Conservation (phyloP, 1,140 invertebrate species). For the Maconellicoccus hirsutus region DNA sequence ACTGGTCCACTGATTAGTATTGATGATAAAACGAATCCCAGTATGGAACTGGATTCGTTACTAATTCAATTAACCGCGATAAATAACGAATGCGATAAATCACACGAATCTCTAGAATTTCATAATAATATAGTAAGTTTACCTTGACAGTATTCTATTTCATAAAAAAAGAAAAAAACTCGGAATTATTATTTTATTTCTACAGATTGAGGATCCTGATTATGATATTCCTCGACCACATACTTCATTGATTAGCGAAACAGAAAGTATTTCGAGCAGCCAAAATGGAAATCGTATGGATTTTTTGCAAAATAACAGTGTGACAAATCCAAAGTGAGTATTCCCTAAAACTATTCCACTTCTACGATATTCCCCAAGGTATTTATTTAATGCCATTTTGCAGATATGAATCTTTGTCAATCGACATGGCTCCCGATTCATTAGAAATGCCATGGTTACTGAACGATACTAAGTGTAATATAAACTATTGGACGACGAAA, state of each 20-base stretch:
- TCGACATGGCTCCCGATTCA: conserved; percentile 7
- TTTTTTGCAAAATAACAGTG: background rate
- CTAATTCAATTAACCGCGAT: background rate
- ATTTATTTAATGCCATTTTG: background rate
- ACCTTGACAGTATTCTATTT: too few species aligned
- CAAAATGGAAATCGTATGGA: background rate
- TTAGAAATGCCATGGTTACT: conserved; percentile 18
- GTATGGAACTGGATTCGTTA: background rate
- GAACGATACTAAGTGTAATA: background rate
- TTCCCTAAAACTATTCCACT: background rate
- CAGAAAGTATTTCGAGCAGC: background rate
- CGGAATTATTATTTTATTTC: background rate
- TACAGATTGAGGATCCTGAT: background rate
- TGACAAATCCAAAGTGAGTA: background rate
- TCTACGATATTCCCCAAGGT: too few species aligned
- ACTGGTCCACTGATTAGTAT: background rate
- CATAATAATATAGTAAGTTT: background rate
- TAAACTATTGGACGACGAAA: background rate
- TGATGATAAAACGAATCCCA: background rate
- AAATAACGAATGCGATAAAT: background rate
- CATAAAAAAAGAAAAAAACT: too few species aligned
- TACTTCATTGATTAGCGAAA: background rate
- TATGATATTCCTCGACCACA: background rate
- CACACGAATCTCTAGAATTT: background rate
- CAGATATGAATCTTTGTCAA: background rate